Base-by-base conservation (phyloP, 2,888 invertebrate species). In the Morpho deidamia region DNA sequence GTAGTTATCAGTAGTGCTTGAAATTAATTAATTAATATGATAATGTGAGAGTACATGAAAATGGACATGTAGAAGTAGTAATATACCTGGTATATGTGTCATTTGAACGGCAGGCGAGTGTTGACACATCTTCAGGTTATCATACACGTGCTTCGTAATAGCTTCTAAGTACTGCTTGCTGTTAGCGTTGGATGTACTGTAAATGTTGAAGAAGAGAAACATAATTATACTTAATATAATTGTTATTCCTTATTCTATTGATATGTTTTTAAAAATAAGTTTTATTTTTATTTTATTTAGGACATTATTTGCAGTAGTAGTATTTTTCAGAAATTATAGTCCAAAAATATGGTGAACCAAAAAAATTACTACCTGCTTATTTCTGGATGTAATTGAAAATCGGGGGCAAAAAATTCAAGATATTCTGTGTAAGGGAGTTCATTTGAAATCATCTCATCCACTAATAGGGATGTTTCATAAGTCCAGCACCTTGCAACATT, bases 401-500 rank as follows among this genome's bases (percentile, higher is more conserved):
- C 99, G 0, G 99, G 99, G 0, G 97, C 97, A 79, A 99, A 99
- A 80, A 97, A 99, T 78, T 99, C 98, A 53, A 98, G 91, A 76
- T 99, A 99, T 76, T 99, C 98, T 0, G 96, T 97, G 76, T 96
- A 96, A 0, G 99, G 99, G 39, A 99, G 91, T 72, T 99, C 99
- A 76, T 98, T 97, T 46, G 95, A 95, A 54, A 99, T 97, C 57
- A 93, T 94, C 71, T 98, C 97, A 71, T 98, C 98, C 0, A 99
- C 93, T 1, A 99, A 84, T 0, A 99, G 85, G 0, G 99, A 97
- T 0, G 99, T 99, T 84, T 99, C 99, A 70, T 98, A 98, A 0
- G 99, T 98, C 99, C 99, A 99, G 78, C 99, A 99, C 5, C 99
- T 92, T 0, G 99, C 99, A 0, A 99, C 99, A 79, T 99, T 99